phyloP scores from a whole-genome alignment of 1,140 invertebrate species.

The Dreissena polymorpha region DNA sequence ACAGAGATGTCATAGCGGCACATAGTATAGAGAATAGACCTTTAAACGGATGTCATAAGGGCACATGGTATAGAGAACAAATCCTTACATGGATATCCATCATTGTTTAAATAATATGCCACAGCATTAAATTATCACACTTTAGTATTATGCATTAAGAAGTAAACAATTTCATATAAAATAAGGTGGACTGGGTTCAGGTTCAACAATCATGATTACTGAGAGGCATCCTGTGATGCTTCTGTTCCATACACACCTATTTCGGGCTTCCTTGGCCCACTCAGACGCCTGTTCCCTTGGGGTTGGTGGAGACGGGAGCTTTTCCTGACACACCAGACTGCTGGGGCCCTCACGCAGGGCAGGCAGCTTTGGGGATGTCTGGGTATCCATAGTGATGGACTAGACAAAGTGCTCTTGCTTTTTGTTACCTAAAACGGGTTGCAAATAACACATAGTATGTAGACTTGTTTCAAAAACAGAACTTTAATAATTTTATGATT shows the following conservation, averaged over 20 bases:
- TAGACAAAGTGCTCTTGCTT: conserved; percentile 21
- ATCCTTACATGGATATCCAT: too few relatives aligned
- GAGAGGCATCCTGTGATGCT: too few relatives aligned
- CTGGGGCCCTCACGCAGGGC: conserved; percentile 63
- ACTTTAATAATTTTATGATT: neutral
- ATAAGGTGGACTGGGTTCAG: too few relatives aligned
- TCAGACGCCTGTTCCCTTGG: conserved; percentile 65
- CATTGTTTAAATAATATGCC: too few relatives aligned
- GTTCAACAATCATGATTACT: too few relatives aligned
- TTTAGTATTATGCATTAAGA: too few relatives aligned
- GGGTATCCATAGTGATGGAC: conserved; percentile 29
- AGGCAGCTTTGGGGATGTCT: conserved; percentile 56
- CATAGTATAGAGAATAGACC: too few relatives aligned
- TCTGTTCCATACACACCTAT: conserved; percentile 58
- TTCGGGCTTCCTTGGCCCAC: conserved; percentile 69
- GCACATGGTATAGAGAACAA: too few relatives aligned
- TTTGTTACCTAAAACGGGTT: neutral
- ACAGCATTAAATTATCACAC: too few relatives aligned
- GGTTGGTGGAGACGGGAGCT: conserved; percentile 49
- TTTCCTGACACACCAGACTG: conserved; percentile 63
- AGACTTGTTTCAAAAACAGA: neutral
- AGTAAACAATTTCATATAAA: too few relatives aligned
- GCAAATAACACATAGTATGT: conserved; percentile 8
- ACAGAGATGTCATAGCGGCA: too few relatives aligned
- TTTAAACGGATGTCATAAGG: too few relatives aligned